Evolutionary conservation across 2,797 vertebrate genomes (phyloP), one percentile per base, ranked within the genome.

Genomic region (Hafferia zeledoni): DNA sequence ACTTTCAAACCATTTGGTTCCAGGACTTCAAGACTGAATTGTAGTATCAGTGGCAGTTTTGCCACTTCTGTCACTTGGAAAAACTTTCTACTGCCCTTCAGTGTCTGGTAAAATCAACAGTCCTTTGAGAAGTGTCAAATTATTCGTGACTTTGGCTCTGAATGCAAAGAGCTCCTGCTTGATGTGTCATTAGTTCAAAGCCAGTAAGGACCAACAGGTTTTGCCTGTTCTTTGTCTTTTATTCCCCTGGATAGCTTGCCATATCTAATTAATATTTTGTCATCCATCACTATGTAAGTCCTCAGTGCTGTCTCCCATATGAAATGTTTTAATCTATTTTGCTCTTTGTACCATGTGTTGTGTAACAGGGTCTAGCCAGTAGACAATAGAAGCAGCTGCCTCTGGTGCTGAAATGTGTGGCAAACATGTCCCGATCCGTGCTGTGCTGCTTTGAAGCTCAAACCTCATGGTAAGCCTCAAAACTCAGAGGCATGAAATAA

Each of bases 261-360:
- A 60, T 50, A 94, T 86, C 90, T 89, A 94, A 96, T 95, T 90
- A 95, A 93, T 90, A 93, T 92, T 92, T 94, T 89, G 74, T 89
- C 89, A 93, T 49, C 74, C 77, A 68, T 65, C 83, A 53, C 94
- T 91, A 47, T 83, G 3, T 76, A 84, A 91, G 75, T 94, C 57
- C 86, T 82, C 89, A 30, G 9, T 81, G 61, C 88, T 95, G 76
- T 91, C 90, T 96, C 80, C 77, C 43, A 37, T 83, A 75, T 79
- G 89, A 96, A 94, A 90, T 89, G 61, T 94, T 94, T 90, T 94
- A 74, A 90, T 96, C 76, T 94, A 55, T 90, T 94, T 95, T 95
- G 90, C 70, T 96, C 78, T 95, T 87, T 95, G 81, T 94, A 81
- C 50, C 52, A 14, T 81, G 83, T 86, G 35, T 70, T 90, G 61